phyloP scores from a whole-genome alignment of 2,113 vertebrate species.

The Hyperopisus bebe region DNA sequence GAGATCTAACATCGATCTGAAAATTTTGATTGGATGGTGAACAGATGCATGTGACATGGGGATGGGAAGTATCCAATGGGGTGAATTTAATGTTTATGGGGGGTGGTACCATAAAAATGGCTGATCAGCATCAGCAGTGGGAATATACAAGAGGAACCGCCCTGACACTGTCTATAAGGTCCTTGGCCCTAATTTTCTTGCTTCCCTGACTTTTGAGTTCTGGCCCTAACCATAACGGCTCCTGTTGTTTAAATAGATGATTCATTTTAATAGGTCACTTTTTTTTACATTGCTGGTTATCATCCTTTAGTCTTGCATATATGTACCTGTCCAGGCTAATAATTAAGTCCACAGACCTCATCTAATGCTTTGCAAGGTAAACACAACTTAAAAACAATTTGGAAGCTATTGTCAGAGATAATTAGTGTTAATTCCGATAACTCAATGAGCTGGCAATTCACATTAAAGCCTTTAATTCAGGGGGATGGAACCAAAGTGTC shows the following conservation, averaged over 20 bases:
- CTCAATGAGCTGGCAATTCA: constrained; percentile 29
- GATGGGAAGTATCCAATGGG: neutral
- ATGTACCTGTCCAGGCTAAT: neutral
- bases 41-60: neutral
- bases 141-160: neutral
- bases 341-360: neutral
- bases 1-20: neutral
- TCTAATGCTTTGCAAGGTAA: constrained; percentile 2
- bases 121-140: neutral
- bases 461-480: constrained; percentile 27
- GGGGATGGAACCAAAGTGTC: constrained; percentile 6
- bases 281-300: neutral
- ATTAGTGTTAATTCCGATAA: constrained; percentile 29
- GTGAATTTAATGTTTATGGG: neutral
- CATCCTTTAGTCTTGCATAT: neutral
- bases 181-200: neutral
- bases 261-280: neutral
- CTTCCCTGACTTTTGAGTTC: neutral
- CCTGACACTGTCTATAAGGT: neutral
- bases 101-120: neutral
- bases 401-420: constrained; percentile 18
- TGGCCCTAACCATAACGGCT: neutral
- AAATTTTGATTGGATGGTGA: neutral
- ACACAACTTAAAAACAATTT: constrained; percentile 19
- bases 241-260: neutral